Evolutionary conservation across 2,113 vertebrate genomes (phyloP).

Genomic region (Thymallus thymallus): DNA sequence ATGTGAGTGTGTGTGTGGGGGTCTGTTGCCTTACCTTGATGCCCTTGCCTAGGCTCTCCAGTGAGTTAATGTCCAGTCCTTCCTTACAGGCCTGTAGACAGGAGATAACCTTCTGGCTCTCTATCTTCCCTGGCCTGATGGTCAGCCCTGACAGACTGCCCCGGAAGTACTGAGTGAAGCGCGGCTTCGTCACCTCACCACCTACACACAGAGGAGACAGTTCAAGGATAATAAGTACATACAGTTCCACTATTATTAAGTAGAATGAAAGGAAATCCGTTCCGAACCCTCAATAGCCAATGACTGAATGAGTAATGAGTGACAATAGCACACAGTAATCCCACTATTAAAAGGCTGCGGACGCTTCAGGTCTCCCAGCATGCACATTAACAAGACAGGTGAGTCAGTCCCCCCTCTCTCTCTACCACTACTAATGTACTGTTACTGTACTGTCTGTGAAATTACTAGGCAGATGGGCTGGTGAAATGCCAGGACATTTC

Average conservation of each 20-base stretch:
- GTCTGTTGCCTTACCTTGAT: conserved; percentile 81
- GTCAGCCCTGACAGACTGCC: conserved; percentile 94
- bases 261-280: too few species aligned
- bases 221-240: too few species aligned
- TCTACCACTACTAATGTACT: background rate
- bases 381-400: too few species aligned
- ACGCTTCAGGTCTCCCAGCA: too few species aligned
- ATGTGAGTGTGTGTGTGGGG: background rate
- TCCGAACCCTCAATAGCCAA: too few species aligned
- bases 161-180: conserved; percentile 93
- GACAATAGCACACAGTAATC: background rate
- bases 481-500: background rate
- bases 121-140: conserved; percentile 92
- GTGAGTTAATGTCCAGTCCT: conserved; percentile 93
- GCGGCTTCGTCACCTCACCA: conserved; percentile 90
- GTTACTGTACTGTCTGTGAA: background rate
- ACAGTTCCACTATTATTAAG: too few species aligned
- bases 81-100: conserved; percentile 98
- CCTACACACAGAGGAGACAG: conserved; percentile 68
- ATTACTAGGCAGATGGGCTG: background rate
- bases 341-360: background rate
- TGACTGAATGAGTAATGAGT: conserved; percentile 46
- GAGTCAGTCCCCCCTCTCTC: background rate
- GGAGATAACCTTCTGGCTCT: conserved; percentile 96
- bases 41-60: conserved; percentile 89